Base-by-base conservation (phyloP, 2,113 vertebrate species). In the Catharus fuscescens region DNA sequence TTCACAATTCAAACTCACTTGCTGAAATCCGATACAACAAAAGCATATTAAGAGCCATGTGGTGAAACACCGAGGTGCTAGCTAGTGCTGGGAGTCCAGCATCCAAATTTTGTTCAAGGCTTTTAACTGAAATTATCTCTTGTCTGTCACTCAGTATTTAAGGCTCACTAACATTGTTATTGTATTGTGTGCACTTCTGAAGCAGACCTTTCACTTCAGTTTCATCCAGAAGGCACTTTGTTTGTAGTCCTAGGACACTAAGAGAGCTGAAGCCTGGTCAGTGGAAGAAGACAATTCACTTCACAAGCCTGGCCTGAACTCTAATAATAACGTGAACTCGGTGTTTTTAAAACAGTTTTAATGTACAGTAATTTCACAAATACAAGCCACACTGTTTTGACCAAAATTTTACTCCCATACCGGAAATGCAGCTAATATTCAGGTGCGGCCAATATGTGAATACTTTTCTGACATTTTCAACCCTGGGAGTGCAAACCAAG, bases 31-130 rank as follows among this genome's bases (percentile, higher is more conserved):
- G 12, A 1, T 44, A 47, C 12, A 86, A 59, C 20, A 61, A 7
- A 52, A 31, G 2, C 7, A 48, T 48, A 36, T 48, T 57, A 80
- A 77, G 40, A 52, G 16, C 1, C 6, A 31, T 19, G 5, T 40
- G 14, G 8, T 64, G 47, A 69, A 74, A 76, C 6, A 26, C 12
- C 34, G 15, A 76, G 9, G 8, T 34, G 47, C 5, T 17, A 42
- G 16, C 21, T 3, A 2, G 1, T 1, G 1, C 10, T n/a, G 19
- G 5, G 31, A 54, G 1, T 2, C 15, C 12, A 89, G 25, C 3
- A 67, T 23, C 12, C 20, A 64, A 67, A 62, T 5, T 25, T 7
- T 26, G 9, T 62, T 79, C 21, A 71, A 42, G 8, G 31, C 4
- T 65, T 81, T 90, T 44, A 83, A 25, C 3, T 56, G 21, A 67